A percentile compares a stretch with the other conserved stretches of the same genome.
These are phyloP conservation scores for Nycticebus coucang DNA, from an alignment of 2,113 vertebrate species.

Conservation along the genomic window DNA sequence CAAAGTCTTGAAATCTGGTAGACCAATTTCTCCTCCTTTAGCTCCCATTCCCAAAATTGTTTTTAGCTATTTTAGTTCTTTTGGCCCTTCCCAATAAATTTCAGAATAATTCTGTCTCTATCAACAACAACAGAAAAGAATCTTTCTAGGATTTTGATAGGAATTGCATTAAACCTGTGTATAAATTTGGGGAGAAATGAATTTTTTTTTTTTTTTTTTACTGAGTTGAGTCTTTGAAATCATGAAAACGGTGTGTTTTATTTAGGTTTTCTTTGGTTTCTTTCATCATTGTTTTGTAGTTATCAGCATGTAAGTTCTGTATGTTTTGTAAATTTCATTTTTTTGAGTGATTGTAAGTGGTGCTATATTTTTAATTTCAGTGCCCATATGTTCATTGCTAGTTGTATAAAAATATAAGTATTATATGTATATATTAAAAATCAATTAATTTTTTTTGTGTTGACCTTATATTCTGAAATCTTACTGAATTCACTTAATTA, in stretches of 20 bases:
- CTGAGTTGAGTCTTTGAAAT: not conserved
- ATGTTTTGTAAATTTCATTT: conserved; percentile 7
- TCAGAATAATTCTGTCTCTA: conserved; percentile 16
- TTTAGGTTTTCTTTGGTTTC: not conserved
- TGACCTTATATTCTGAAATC: not conserved
- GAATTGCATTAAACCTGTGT: not conserved
- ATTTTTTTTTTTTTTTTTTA: not conserved
- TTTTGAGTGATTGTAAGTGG: not conserved
- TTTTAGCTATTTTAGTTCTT: not conserved
- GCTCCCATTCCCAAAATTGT: not conserved
- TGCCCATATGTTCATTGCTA: not conserved
- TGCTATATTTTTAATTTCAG: not conserved
- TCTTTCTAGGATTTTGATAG: not conserved
- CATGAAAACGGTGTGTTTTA: not conserved
- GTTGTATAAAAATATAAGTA: not conserved
- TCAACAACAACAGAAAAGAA: not conserved
- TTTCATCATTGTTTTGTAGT: not conserved
- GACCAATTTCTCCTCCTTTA: not conserved
- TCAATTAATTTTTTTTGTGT: not conserved
- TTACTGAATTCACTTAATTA: not conserved
- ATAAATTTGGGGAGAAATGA: not conserved
- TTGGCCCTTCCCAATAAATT: not conserved
- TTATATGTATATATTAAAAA: not conserved
- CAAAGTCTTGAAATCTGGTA: not conserved
- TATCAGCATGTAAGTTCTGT: not conserved